Base-by-base conservation (phyloP, 2,113 vertebrate genomes). In the Campylomormyrus tamandua region DNA sequence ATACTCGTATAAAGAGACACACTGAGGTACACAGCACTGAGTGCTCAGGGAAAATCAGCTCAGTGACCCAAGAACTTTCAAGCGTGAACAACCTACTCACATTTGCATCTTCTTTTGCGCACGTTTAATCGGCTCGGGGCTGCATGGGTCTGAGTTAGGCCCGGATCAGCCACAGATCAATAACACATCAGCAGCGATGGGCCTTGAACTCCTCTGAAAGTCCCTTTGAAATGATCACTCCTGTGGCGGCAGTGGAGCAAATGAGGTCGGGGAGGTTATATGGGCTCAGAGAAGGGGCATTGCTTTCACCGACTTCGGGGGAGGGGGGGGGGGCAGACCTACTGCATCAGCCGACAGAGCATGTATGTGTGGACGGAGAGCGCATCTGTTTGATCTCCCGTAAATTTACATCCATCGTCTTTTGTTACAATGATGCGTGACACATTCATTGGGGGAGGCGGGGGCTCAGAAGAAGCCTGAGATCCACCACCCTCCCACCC, bases 111-210 rank as follows among this genome's bases (percentile, higher is more conserved):
- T 35, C 31, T 80, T 42, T 80, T 42, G 19, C 13, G 1, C 35
- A 7, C 35, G 31, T 42, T 39, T 80, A 80, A 80, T 80, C 5
- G 31, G 11, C 74, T 42, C 5, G 35, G 74, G n/a, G 27, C 62
- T 31, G 35, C 74, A 42, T 42, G 62, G 62, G n/a, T 70, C 62
- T 31, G 62, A 80, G 15, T 80, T 6, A 39, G 35, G 35, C 74
- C 24, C 13, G n/a, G 24, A 50, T 86, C 91, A 91, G 91, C 91
- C 21, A 94, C 94, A 93, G 94, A 95, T 95, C 95, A 93, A 94
- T 95, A 95, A 92, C 94, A 93, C 93, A 94, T 95, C 93, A 90
- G 92, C 24, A 49, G 90, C 88, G 90, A 93, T 91, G 93, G 31
- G 46, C 83, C 10, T 21, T 85, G 46, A 85, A n/a, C 42, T 86